Evolutionary conservation across 2,797 vertebrate species (phyloP).

Genomic region (Setipinna tenuifilis): DNA sequence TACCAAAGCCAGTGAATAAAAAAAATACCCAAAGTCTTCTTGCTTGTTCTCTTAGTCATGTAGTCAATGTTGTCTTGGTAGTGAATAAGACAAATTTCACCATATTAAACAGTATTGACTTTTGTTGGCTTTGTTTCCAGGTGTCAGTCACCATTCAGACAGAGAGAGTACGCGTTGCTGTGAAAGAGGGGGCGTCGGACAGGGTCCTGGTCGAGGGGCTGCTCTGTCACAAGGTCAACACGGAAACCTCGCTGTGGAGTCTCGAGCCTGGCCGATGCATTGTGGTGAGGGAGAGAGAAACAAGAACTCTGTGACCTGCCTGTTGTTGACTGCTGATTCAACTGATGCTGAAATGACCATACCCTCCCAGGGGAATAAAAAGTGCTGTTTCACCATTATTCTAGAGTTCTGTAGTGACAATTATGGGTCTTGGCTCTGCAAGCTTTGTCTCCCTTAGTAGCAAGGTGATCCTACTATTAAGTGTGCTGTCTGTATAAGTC

Average conservation of each 20-base stretch:
- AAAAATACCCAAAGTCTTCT: not conserved
- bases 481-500: not conserved
- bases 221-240: conserved; percentile 93
- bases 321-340: not conserved
- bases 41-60: not conserved
- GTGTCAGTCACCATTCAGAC: conserved; percentile 85
- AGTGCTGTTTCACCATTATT: not conserved
- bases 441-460: not conserved
- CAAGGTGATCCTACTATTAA: not conserved
- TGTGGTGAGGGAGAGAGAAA: conserved; percentile 75
- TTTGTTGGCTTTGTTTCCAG: conserved; percentile 64
- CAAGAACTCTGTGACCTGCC: not conserved
- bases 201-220: conserved; percentile 87
- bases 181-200: conserved; percentile 76
- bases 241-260: conserved; percentile 93
- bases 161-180: conserved; percentile 76
- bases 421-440: not conserved
- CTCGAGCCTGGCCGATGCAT: conserved; percentile 90
- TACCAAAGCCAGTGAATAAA: not conserved
- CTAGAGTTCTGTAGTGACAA: not conserved
- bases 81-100: not conserved
- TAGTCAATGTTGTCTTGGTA: not conserved
- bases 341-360: not conserved
- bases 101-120: not conserved
- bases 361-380: not conserved